Evolutionary conservation across 2,888 invertebrate genomes (phyloP).

Genomic region (Mamestra brassicae): DNA sequence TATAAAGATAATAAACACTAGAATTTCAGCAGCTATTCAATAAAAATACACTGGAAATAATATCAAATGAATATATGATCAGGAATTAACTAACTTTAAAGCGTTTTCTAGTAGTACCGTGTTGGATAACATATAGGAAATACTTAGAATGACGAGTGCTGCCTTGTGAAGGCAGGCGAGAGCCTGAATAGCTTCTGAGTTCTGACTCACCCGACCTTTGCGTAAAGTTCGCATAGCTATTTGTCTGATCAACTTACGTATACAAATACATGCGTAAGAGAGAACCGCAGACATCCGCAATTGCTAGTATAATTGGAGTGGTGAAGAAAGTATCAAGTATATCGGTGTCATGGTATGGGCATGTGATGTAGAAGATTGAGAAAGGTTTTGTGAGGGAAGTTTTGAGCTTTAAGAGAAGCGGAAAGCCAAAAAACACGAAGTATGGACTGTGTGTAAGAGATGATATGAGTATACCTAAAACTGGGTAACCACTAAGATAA

Average conservation of each 20-base stretch:
- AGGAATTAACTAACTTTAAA: constrained; percentile 29
- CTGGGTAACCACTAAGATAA: too few relatives aligned
- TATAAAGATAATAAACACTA: neutral
- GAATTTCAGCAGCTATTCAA: neutral
- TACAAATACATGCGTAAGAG: neutral
- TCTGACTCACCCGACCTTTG: constrained; percentile 57
- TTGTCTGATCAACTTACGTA: constrained; percentile 32
- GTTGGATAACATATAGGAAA: constrained; percentile 55
- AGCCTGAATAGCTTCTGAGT: constrained; percentile 39
- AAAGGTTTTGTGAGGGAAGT: too few relatives aligned
- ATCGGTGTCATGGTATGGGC: too few relatives aligned
- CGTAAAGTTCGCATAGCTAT: constrained; percentile 36
- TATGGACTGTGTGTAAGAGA: too few relatives aligned
- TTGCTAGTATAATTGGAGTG: constrained; percentile 32
- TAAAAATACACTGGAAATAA: constrained; percentile 28
- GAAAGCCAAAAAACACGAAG: too few relatives aligned
- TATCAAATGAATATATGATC: constrained; percentile 20
- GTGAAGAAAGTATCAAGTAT: neutral
- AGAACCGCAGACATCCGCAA: constrained; percentile 25
- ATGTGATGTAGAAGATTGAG: too few relatives aligned
- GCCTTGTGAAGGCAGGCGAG: constrained; percentile 55
- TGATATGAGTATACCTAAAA: too few relatives aligned
- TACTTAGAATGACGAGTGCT: constrained; percentile 38
- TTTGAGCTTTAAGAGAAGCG: too few relatives aligned
- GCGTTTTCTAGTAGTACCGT: constrained; percentile 21